These are phyloP conservation scores for Myotis pilosus DNA, from an alignment of 2,797 vertebrate species.

Conservation along the genomic window DNA sequence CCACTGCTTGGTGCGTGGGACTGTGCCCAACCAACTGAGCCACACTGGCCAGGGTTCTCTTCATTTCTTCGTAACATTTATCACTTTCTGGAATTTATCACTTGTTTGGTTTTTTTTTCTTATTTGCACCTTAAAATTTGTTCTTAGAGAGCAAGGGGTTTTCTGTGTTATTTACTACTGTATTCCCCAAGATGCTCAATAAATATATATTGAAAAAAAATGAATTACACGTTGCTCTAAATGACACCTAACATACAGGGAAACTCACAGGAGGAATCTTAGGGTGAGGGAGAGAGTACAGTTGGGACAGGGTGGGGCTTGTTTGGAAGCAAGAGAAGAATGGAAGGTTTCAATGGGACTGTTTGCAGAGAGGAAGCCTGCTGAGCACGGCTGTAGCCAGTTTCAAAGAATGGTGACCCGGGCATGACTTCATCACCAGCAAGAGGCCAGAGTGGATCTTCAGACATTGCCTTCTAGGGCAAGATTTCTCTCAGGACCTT, in stretches of 20 bases:
- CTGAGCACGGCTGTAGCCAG: background rate
- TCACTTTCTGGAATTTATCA: background rate
- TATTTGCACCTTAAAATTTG: background rate
- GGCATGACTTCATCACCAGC: background rate
- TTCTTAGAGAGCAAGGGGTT: background rate
- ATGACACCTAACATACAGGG: background rate
- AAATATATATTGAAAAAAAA: background rate
- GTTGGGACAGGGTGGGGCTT: background rate
- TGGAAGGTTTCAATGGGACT: background rate
- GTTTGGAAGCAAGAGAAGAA: conserved; percentile 18
- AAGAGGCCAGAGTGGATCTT: background rate
- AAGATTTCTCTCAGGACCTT: background rate
- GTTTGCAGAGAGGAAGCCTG: background rate
- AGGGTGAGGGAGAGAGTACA: background rate
- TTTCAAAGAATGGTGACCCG: background rate
- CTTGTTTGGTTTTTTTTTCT: background rate
- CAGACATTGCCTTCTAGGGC: background rate
- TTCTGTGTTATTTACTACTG: background rate
- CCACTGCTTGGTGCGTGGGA: background rate
- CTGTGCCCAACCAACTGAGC: background rate
- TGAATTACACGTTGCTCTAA: background rate
- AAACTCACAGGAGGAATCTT: background rate
- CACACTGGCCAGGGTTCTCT: background rate
- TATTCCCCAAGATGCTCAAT: background rate
- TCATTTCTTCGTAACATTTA: background rate